These are phyloP conservation scores for Eidolon dupreanum DNA, from an alignment of 2,797 vertebrate genomes.

Conservation along the genomic window DNA sequence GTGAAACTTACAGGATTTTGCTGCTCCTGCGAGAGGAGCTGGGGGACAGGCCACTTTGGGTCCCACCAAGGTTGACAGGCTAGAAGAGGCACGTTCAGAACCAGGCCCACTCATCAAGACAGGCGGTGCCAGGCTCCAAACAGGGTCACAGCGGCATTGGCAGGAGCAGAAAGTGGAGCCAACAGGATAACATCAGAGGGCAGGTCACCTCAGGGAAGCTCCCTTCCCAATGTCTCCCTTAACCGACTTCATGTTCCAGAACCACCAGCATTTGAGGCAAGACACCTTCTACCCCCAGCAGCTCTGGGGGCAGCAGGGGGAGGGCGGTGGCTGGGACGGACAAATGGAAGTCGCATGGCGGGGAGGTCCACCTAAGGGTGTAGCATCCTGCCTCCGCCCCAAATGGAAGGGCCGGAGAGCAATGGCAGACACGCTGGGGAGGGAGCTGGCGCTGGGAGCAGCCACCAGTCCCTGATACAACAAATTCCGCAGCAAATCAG, in stretches of 20 bases:
- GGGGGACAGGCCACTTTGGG: background rate
- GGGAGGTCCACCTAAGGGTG: too few species aligned
- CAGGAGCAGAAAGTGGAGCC: background rate
- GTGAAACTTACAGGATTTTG: slow-evolving; percentile 77
- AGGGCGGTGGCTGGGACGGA: background rate
- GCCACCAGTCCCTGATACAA: too few species aligned
- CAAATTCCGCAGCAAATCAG: too few species aligned
- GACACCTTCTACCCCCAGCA: background rate
- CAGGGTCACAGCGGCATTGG: background rate
- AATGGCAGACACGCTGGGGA: background rate
- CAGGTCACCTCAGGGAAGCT: background rate
- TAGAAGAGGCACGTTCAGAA: too few species aligned
- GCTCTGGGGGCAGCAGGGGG: background rate
- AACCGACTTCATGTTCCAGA: background rate
- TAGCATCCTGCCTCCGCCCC: background rate
- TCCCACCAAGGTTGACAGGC: too few species aligned
- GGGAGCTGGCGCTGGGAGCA: too few species aligned
- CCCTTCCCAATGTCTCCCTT: background rate
- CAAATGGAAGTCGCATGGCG: background rate
- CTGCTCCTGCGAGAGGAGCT: slow-evolving; percentile 68
- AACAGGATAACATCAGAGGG: background rate
- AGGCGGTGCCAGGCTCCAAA: background rate
- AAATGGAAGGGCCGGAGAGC: background rate
- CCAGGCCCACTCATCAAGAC: too few species aligned
- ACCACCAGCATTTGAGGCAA: background rate